These are phyloP conservation scores for Gymnorhina tibicen DNA, from an alignment of 2,113 vertebrate genomes.

Conservation along the genomic window DNA sequence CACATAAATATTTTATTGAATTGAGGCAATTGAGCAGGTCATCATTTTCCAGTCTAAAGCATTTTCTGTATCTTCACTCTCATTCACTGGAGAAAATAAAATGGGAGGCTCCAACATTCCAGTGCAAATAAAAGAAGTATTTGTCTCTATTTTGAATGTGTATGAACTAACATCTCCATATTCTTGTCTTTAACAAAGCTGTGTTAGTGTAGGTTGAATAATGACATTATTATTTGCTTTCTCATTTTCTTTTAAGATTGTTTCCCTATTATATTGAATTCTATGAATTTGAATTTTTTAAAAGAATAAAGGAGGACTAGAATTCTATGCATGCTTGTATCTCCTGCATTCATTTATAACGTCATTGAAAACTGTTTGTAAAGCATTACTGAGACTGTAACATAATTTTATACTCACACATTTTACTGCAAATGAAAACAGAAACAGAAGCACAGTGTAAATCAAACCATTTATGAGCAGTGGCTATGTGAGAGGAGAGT, in stretches of 20 bases:
- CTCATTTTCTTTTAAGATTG: not conserved
- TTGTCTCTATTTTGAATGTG: not conserved
- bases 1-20: not conserved
- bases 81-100: not conserved
- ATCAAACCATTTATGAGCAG: not conserved
- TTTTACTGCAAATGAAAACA: not conserved
- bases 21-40: not conserved
- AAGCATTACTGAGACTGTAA: not conserved
- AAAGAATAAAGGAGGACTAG: not conserved
- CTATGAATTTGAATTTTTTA: not conserved
- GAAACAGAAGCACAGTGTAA: not conserved
- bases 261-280: not conserved
- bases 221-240: not conserved
- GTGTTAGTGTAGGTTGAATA: not conserved
- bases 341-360: not conserved
- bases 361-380: not conserved
- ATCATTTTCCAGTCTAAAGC: not conserved
- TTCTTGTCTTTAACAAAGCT: not conserved
- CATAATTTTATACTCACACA: not conserved
- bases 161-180: not conserved
- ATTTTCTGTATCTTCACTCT: not conserved
- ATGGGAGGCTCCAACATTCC: not conserved
- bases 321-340: not conserved
- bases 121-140: not conserved
- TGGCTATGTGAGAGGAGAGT: not conserved